Evolutionary conservation across 2,113 vertebrate genomes (phyloP), one percentile per base, ranked within the genome.

Genomic region (Mustela lutreola): DNA sequence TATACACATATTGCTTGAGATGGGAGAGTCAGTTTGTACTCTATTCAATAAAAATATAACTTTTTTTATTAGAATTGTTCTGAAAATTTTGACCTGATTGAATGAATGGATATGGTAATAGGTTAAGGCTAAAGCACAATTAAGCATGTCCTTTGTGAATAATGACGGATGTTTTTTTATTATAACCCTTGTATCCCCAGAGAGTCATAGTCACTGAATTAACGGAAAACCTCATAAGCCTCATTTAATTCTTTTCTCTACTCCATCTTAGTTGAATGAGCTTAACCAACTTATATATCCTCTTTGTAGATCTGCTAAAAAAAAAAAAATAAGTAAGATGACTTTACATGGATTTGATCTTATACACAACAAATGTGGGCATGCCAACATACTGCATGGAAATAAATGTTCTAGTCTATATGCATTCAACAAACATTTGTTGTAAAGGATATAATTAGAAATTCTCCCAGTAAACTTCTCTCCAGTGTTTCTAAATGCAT

Each of bases 81-180:
- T 96, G 62, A 94, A 18, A 97, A 89, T 86, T 94, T 81, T 56
- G 31, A 94, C 7, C 5, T 76, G 15, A 39, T 58, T 82, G 36
- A 28, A 3, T 86, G 1, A 31, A 70, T 58, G 7, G 75, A 19
- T 81, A 53, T 26, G 16, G 7, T 31, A 73, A 81, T 65, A 94
- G 2, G 7, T 33, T 91, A 75, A 75, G 56, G 18, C 67, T 62
- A 67, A 86, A 86, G 24, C 24, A 36, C 5, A 91, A 58, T 91
- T 75, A 36, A 70, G 4, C 3, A 62, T 28, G 8, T 42, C 9
- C 8, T 92, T 94, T 78, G 42, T 76, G 88, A 42, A 16, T 33
- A 95, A 45, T 92, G 19, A 39, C 18, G 4, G 42, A 71, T 73
- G 19, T 70, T 53, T 50, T 65, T 86, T 48, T 90, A 62, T 71